These are phyloP conservation scores for Podiceps cristatus DNA, from an alignment of 2,113 vertebrate genomes.

Conservation along the genomic window DNA sequence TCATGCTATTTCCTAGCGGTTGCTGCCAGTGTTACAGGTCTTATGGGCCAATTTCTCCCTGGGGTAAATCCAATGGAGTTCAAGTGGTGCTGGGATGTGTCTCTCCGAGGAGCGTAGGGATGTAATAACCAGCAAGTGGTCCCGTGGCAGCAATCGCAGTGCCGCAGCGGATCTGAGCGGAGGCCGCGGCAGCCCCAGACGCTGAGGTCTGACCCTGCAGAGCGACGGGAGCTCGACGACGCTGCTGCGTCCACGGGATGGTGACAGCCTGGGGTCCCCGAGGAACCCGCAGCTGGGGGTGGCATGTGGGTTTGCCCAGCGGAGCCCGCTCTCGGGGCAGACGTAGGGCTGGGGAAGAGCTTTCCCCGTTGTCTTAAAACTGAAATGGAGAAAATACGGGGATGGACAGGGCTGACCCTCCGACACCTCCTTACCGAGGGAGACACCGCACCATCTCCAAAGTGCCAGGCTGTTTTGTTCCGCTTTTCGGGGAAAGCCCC, in stretches of 20 bases:
- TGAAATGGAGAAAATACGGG: rapidly evolving
- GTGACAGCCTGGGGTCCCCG: neutral
- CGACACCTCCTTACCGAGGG: neutral
- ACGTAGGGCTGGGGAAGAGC: neutral
- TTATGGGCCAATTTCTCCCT: neutral
- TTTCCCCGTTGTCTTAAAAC: neutral
- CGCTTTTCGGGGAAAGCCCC: neutral
- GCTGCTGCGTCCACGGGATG: neutral
- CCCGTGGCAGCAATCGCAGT: neutral
- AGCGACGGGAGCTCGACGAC: rapidly evolving
- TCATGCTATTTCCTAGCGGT: neutral
- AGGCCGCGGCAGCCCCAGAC: neutral
- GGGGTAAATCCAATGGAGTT: neutral
- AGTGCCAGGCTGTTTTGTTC: neutral
- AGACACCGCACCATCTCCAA: neutral
- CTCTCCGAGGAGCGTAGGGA: neutral
- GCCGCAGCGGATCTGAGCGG: neutral
- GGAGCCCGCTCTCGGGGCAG: rapidly evolving
- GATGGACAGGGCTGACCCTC: neutral
- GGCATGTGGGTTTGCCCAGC: rapidly evolving
- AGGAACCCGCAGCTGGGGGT: rapidly evolving
- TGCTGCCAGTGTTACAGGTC: neutral
- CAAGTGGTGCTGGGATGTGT: neutral
- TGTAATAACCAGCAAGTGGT: neutral
- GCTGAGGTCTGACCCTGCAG: neutral